phyloP scores from a whole-genome alignment of 2,888 invertebrate species.

The Hermodice carunculata region DNA sequence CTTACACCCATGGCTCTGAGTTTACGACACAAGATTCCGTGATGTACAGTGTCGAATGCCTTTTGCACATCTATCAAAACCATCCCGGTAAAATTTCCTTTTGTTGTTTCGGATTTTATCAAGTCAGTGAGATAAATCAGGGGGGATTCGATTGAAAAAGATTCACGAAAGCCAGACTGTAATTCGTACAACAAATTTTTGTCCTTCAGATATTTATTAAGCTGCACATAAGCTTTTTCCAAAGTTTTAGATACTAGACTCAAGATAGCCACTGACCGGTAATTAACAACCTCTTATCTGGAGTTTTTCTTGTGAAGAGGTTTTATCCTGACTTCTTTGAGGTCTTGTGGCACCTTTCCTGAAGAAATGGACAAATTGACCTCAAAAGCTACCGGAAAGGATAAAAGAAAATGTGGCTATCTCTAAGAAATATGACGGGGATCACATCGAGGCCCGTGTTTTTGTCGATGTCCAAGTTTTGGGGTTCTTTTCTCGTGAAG shows the following conservation, averaged over 20 bases:
- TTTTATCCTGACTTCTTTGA: not conserved
- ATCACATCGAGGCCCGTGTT: too few relatives aligned
- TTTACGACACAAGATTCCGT: not conserved
- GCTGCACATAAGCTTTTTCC: not conserved
- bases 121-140: not conserved
- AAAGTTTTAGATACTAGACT: too few relatives aligned
- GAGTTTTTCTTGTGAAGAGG: too few relatives aligned
- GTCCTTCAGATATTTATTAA: not conserved
- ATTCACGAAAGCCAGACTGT: not conserved
- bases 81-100: not conserved
- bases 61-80: not conserved
- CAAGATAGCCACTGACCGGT: too few relatives aligned
- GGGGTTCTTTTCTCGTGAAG: too few relatives aligned
- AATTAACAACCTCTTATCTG: too few relatives aligned
- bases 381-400: too few relatives aligned
- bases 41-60: not conserved
- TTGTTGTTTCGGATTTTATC: not conserved
- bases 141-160: not conserved
- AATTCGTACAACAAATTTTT: not conserved
- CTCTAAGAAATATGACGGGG: not conserved
- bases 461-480: too few relatives aligned
- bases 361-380: too few relatives aligned
- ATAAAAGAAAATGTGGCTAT: too few relatives aligned
- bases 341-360: too few relatives aligned
- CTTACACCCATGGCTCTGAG: not conserved